phyloP scores from a whole-genome alignment of 1,140 invertebrate species.

The Ganaspis sp. region DNA sequence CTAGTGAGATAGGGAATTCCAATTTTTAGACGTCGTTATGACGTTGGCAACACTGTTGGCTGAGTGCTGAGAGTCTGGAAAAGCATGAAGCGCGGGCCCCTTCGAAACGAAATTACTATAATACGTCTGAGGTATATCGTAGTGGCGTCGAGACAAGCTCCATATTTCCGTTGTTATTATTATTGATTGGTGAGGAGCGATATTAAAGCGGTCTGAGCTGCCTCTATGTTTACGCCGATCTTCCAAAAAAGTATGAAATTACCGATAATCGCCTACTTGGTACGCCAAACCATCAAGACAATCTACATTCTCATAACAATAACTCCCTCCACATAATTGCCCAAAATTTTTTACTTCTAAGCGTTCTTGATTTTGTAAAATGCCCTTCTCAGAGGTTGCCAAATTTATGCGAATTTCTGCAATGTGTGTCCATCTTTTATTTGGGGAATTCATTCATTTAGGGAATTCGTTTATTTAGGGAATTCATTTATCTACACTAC shows the following conservation, averaged over 20 bases:
- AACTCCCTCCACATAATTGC: constrained; percentile 58
- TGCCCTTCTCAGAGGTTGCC: neutral
- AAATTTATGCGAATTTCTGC: neutral
- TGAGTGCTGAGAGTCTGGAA: neutral
- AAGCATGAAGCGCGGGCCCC: constrained; percentile 39
- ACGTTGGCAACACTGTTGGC: neutral
- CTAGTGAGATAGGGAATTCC: neutral
- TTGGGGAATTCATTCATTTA: neutral
- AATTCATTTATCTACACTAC: neutral
- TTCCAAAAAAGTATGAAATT: constrained; percentile 72
- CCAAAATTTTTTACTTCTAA: constrained; percentile 47
- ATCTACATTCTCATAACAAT: constrained; percentile 57
- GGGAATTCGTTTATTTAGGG: neutral
- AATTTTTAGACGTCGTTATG: neutral
- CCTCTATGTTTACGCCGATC: constrained; percentile 72
- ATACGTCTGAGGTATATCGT: constrained; percentile 63
- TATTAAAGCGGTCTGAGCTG: constrained; percentile 68
- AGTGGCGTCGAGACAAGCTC: constrained; percentile 57
- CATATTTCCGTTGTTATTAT: constrained; percentile 73
- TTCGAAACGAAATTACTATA: constrained; percentile 72
- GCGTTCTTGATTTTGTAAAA: neutral
- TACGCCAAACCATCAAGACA: constrained; percentile 48
- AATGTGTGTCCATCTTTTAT: neutral
- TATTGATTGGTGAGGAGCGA: constrained; percentile 69
- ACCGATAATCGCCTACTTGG: constrained; percentile 67